Conservation (phyloP, 1,140 invertebrate species). For the Wiebesia pumilae region DNA sequence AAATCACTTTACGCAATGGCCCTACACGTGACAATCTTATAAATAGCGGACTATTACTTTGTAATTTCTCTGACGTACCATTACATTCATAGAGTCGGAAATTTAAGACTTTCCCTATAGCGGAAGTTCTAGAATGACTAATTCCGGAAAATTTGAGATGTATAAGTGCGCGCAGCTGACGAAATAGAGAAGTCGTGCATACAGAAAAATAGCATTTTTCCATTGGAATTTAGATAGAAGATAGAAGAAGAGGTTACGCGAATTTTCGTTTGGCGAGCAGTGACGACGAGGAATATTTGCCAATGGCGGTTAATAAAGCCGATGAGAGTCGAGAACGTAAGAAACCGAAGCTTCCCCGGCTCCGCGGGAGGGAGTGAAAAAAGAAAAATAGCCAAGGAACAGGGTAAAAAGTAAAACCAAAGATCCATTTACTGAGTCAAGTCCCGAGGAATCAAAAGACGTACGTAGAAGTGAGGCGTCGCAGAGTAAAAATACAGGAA, state of each 20-base stretch:
- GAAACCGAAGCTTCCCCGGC: background rate
- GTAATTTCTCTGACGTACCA: background rate
- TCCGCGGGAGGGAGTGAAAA: background rate
- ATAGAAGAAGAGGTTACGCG: background rate
- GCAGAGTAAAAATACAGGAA: background rate
- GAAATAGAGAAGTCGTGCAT: background rate
- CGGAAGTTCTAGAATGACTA: background rate
- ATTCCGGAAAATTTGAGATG: background rate
- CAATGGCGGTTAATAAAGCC: background rate
- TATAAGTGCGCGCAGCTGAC: no score
- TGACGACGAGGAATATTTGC: background rate
- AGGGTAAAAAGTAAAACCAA: background rate
- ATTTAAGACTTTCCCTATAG: background rate
- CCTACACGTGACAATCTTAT: background rate
- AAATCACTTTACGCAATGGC: slow-evolving; percentile 35
- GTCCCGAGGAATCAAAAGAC: slow-evolving; percentile 6
- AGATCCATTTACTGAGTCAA: background rate
- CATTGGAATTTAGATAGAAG: background rate
- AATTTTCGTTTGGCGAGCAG: background rate
- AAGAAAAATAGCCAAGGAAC: background rate
- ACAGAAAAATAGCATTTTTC: background rate
- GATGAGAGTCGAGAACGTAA: background rate
- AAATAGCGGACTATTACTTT: slow-evolving; percentile 6
- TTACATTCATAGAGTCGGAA: background rate
- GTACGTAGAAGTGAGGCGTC: background rate